phyloP scores from a whole-genome alignment of 2,113 vertebrate species.

The Echinops telfairi region DNA sequence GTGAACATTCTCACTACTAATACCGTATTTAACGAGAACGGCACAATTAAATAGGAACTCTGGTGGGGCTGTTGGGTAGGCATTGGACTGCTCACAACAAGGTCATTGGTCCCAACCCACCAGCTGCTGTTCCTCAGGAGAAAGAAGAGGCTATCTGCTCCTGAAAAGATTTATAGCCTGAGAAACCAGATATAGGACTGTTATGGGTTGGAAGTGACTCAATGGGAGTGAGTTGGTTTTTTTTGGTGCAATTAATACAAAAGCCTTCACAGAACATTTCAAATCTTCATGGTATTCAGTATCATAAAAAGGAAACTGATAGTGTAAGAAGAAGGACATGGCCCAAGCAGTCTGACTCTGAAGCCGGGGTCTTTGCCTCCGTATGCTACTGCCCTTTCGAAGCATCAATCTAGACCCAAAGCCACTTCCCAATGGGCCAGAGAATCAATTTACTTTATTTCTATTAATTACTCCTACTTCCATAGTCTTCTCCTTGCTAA shows the following conservation, averaged over 20 bases:
- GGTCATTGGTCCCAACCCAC: no score
- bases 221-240: no score
- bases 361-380: background rate
- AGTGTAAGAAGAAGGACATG: background rate
- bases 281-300: conserved; percentile 40
- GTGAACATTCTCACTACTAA: background rate
- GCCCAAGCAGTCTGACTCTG: background rate
- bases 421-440: conserved; percentile 11
- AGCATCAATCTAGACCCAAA: conserved; percentile 14
- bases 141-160: no score
- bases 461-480: conserved; percentile 5
- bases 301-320: conserved; percentile 18
- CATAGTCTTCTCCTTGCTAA: background rate
- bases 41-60: no score
- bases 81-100: no score
- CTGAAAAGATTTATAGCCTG: no score
- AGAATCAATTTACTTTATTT: conserved; percentile 13
- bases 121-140: no score
- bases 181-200: no score
- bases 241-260: background rate
- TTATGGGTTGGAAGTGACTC: no score
- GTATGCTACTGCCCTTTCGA: background rate
- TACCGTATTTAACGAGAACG: conserved; percentile 51
- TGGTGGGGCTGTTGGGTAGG: no score
- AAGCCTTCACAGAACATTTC: conserved; percentile 38